Evolutionary conservation across 2,888 invertebrate genomes (phyloP).

Genomic region (Pterobdella sp.): DNA sequence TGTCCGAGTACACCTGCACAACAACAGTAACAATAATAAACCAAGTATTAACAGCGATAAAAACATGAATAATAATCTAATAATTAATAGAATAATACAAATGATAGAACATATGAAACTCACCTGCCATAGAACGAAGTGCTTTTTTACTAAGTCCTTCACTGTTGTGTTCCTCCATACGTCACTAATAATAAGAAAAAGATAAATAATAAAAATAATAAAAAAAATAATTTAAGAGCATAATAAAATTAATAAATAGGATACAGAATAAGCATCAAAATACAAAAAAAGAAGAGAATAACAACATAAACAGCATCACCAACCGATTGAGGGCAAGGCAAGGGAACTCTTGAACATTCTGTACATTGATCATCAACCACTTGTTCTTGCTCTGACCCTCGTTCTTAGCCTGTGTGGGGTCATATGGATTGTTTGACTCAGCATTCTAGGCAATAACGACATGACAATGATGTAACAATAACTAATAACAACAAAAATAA

Average conservation of each 20-base stretch:
- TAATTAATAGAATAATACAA: too few species aligned
- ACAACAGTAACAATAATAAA: not conserved
- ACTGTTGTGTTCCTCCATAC: conserved; percentile 63
- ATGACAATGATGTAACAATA: not conserved
- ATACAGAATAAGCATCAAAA: not conserved
- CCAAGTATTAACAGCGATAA: too few species aligned
- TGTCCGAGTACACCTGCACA: conserved; percentile 53
- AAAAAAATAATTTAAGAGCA: not conserved
- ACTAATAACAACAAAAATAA: not conserved
- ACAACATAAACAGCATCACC: not conserved
- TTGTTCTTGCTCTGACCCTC: conserved; percentile 57
- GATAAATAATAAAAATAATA: not conserved
- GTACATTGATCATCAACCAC: conserved; percentile 66
- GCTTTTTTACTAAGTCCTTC: conserved; percentile 58
- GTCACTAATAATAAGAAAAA: conserved; percentile 52
- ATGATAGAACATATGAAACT: too few species aligned
- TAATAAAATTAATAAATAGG: not conserved
- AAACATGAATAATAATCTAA: too few species aligned
- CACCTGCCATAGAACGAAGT: conserved; percentile 66
- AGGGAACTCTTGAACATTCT: conserved; percentile 62
- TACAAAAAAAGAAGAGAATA: not conserved
- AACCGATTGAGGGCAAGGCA: conserved; percentile 61
- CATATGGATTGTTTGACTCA: not conserved
- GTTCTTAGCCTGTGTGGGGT: conserved; percentile 55
- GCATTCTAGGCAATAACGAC: not conserved